phyloP scores from a whole-genome alignment of 2,113 vertebrate species.

The Chloebia gouldiae region DNA sequence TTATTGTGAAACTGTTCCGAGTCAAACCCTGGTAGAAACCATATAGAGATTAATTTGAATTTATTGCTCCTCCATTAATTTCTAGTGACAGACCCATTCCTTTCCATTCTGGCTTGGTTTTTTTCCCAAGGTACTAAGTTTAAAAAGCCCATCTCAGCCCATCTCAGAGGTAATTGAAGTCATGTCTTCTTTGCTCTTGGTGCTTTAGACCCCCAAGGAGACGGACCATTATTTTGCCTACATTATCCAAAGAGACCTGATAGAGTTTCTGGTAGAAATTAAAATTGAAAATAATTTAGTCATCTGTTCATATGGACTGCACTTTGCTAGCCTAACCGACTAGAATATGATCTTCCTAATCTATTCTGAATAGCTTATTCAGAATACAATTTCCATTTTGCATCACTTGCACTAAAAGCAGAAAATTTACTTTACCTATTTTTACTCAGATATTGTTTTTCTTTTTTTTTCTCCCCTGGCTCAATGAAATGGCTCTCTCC shows the following conservation, averaged over 20 bases:
- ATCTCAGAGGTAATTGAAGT: not conserved
- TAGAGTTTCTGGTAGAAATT: not conserved
- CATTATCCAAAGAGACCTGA: not conserved
- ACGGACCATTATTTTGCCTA: not conserved
- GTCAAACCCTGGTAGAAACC: not conserved
- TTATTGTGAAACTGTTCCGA: not conserved
- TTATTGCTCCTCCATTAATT: not conserved
- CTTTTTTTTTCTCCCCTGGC: not conserved
- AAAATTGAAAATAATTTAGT: not conserved
- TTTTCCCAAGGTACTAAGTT: not conserved
- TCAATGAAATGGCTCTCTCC: not conserved
- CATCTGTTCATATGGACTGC: not conserved
- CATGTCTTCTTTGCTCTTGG: not conserved
- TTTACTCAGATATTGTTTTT: not conserved
- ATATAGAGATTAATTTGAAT: not conserved
- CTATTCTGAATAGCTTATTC: not conserved
- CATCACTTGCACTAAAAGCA: not conserved
- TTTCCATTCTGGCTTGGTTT: not conserved
- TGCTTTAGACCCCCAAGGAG: not conserved
- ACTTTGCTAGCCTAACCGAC: not conserved
- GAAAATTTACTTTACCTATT: not conserved
- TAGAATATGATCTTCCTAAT: not conserved
- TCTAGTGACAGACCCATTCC: not conserved
- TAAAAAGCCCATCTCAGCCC: not conserved
- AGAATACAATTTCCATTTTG: not conserved